Evolutionary conservation across 2,797 vertebrate genomes (phyloP).

Genomic region (Phyllotis vaccarum): DNA sequence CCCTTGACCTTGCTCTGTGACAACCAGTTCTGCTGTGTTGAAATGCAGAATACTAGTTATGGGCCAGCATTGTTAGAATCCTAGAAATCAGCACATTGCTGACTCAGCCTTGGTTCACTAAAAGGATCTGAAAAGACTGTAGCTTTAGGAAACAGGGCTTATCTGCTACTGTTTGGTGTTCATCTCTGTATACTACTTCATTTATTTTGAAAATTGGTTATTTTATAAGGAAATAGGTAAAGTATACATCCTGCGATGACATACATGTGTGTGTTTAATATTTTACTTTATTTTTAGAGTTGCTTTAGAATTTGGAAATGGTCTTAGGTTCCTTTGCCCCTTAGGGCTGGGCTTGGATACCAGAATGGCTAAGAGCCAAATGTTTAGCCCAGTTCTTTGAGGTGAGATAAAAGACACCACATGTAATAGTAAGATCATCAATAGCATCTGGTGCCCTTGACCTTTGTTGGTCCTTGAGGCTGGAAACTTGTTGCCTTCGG

Average conservation of each 20-base stretch:
- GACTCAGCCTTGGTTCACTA: background rate
- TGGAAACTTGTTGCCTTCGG: background rate
- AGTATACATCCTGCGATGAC: background rate
- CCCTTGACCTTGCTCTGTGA: background rate
- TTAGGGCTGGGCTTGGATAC: background rate
- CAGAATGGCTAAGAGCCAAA: background rate
- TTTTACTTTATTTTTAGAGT: background rate
- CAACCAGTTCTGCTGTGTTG: background rate
- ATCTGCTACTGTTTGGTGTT: background rate
- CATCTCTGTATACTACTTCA: background rate
- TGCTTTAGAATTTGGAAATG: background rate
- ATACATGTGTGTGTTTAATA: background rate
- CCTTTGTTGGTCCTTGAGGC: background rate
- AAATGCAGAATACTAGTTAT: background rate
- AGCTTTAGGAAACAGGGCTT: slow-evolving; percentile 38
- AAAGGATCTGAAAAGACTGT: background rate
- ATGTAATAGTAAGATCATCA: background rate
- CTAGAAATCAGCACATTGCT: background rate
- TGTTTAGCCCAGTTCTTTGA: background rate
- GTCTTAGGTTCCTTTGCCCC: background rate
- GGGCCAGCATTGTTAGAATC: background rate
- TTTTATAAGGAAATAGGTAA: slow-evolving; percentile 50
- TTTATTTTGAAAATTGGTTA: slow-evolving; percentile 3
- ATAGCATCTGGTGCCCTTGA: background rate
- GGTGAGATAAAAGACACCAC: background rate